A percentile compares a stretch with the other conserved stretches of the same genome.
These are phyloP conservation scores for Aplochiton taeniatus DNA, from an alignment of 2,797 vertebrate genomes.

Conservation along the genomic window DNA sequence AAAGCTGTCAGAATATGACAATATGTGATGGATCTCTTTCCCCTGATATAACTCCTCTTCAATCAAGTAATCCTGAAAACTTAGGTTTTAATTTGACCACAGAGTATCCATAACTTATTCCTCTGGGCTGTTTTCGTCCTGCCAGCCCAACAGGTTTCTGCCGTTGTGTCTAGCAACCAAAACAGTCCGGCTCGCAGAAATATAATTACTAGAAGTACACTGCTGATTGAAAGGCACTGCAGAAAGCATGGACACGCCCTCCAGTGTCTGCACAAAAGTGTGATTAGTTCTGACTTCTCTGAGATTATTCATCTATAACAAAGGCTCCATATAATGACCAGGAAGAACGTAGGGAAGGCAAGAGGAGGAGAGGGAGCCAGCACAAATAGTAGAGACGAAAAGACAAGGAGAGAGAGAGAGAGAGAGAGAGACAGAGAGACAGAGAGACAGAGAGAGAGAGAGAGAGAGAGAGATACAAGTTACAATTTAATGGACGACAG, in stretches of 20 bases:
- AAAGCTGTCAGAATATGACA: conserved; percentile 18
- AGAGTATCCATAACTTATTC: conserved; percentile 44
- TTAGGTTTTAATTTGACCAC: conserved; percentile 37
- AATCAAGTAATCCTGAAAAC: conserved; percentile 23
- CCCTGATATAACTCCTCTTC: conserved; percentile 25
- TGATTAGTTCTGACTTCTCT: conserved; percentile 49
- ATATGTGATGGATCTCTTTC: conserved; percentile 14
- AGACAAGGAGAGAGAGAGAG: no score
- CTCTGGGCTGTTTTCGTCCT: conserved; percentile 18
- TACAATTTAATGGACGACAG: background rate
- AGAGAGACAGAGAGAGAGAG: background rate
- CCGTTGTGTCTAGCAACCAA: conserved; percentile 31
- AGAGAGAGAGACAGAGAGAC: background rate
- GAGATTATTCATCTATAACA: conserved; percentile 33
- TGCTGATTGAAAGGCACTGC: conserved; percentile 49
- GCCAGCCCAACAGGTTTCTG: conserved; percentile 31
- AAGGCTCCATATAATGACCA: conserved; percentile 9
- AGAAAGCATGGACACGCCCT: conserved; percentile 41
- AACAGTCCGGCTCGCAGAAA: conserved; percentile 24
- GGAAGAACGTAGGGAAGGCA: no score
- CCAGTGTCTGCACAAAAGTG: conserved; percentile 35
- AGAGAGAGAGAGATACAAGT: conserved; percentile 16
- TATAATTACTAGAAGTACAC: conserved; percentile 51
- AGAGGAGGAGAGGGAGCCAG: background rate
- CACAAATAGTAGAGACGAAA: no score